Conservation (phyloP, 2,888 invertebrate genomes). For the Spodoptera littoralis region DNA sequence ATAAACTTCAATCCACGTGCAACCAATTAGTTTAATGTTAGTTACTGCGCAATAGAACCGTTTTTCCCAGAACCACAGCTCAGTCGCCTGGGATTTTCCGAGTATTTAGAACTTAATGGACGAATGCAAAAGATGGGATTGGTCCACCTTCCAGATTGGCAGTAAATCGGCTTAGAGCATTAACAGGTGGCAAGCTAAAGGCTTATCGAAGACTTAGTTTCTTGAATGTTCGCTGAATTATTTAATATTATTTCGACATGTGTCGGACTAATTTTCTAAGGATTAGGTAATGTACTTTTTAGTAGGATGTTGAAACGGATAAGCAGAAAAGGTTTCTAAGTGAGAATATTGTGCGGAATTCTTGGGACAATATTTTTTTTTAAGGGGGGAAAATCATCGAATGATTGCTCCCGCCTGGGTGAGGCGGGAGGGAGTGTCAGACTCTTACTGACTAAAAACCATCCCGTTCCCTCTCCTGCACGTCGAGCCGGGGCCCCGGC, state of each 20-base stretch:
- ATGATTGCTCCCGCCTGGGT: too few species aligned
- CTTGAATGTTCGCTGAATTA: constrained; percentile 17
- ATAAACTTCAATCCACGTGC: too few species aligned
- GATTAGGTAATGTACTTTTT: background rate
- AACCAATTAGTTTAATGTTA: too few species aligned
- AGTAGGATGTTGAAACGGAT: too few species aligned
- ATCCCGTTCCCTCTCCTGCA: too few species aligned
- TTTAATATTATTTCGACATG: constrained; percentile 5
- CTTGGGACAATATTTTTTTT: too few species aligned
- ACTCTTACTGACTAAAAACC: too few species aligned
- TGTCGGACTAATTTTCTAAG: background rate
- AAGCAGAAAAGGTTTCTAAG: background rate
- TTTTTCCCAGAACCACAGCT: background rate
- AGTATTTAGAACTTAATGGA: constrained; percentile 25
- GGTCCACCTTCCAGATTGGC: constrained; percentile 1
- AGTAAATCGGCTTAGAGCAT: constrained; percentile 29
- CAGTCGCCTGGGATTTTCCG: constrained; percentile 7
- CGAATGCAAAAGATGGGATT: constrained; percentile 15
- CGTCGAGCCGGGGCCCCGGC: too few species aligned
- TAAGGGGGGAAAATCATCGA: too few species aligned
- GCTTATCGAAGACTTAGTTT: constrained; percentile 2
- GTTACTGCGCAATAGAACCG: background rate
- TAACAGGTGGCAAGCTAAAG: constrained; percentile 11
- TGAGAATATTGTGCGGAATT: too few species aligned
- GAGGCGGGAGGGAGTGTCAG: too few species aligned